Evolutionary conservation across 2,797 vertebrate genomes (phyloP).

Genomic region (Syngnathus acus): DNA sequence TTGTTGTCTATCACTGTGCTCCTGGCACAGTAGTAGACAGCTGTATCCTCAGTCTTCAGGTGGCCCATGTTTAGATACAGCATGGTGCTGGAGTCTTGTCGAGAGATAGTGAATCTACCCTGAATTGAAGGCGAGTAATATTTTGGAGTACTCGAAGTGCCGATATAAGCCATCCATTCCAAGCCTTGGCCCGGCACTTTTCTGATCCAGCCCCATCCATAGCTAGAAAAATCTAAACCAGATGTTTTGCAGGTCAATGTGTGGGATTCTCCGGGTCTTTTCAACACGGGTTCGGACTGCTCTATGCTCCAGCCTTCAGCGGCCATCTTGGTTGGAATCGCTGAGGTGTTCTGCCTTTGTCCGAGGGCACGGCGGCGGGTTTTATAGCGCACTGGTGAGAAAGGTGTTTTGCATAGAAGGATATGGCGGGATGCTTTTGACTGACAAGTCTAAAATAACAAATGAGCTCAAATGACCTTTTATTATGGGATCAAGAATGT

Average conservation of each 20-base stretch:
- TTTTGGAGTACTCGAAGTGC: background rate
- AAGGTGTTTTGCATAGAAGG: background rate
- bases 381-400: background rate
- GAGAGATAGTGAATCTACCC: background rate
- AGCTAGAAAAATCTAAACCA: no score
- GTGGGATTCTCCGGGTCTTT: background rate
- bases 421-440: background rate
- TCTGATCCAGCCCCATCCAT: no score
- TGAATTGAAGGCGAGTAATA: background rate
- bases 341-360: background rate
- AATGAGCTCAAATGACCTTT: no score
- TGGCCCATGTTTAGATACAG: slow-evolving; percentile 9
- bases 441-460: background rate
- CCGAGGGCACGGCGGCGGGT: background rate
- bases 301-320: background rate
- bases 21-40: slow-evolving; percentile 29
- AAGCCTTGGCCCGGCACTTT: background rate
- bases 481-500: no score
- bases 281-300: background rate
- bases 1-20: slow-evolving; percentile 10
- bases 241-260: background rate
- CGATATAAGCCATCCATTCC: background rate
- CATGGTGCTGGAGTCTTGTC: background rate
- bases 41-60: slow-evolving; percentile 26
- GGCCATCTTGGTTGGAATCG: background rate